These are phyloP conservation scores for Spilosoma lubricipeda DNA, from an alignment of 2,888 invertebrate genomes.

Conservation along the genomic window DNA sequence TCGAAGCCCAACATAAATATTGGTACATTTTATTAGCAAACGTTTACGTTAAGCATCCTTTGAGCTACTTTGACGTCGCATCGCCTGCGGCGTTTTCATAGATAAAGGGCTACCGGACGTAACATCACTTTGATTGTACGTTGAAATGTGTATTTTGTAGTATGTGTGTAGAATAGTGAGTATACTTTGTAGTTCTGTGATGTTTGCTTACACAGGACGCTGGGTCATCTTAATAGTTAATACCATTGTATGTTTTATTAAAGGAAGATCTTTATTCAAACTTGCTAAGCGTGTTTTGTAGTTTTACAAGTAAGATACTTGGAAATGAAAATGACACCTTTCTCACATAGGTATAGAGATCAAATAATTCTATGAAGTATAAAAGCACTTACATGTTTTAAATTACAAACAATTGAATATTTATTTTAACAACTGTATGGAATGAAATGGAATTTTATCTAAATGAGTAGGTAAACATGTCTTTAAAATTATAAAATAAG, in stretches of 20 bases:
- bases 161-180: conserved; percentile 18
- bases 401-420: not conserved
- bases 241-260: conserved; percentile 31
- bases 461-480: too few relatives aligned
- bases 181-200: conserved; percentile 50
- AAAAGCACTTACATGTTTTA: too few relatives aligned
- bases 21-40: conserved; percentile 75
- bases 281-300: not conserved
- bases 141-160: conserved; percentile 28
- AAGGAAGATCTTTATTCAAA: not conserved
- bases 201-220: conserved; percentile 53
- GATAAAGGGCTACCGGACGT: conserved; percentile 50
- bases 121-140: conserved; percentile 18
- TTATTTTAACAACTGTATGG: not conserved
- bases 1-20: conserved; percentile 76
- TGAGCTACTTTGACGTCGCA: conserved; percentile 59
- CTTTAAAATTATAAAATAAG: too few relatives aligned
- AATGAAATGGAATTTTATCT: too few relatives aligned
- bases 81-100: conserved; percentile 63
- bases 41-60: conserved; percentile 74
- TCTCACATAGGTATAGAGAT: not conserved
- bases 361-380: too few relatives aligned
- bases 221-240: conserved; percentile 21
- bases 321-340: not conserved
- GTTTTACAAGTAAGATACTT: not conserved